Evolutionary conservation across 1,140 invertebrate genomes (phyloP).

Genomic region (Eufriesea mexicana): DNA sequence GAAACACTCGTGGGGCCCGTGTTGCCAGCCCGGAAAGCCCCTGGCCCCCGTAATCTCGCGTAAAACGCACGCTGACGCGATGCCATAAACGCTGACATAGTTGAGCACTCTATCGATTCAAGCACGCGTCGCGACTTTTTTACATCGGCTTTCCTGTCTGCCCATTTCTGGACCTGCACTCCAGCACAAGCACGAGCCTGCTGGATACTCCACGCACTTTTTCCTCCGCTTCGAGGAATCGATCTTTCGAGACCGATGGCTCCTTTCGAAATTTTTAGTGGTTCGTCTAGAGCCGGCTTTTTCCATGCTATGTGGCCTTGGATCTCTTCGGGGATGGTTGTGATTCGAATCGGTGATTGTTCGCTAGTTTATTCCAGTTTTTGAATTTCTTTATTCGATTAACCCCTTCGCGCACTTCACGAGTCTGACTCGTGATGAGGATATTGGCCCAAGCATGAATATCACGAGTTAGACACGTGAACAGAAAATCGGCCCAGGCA

Average conservation of each 20-base stretch:
- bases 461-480: too few species aligned
- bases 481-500: too few species aligned
- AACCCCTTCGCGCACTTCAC: too few species aligned
- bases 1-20: constrained; percentile 67
- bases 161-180: constrained; percentile 23
- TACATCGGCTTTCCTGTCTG: constrained; percentile 15
- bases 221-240: not conserved
- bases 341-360: too few species aligned
- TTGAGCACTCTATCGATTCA: constrained; percentile 36
- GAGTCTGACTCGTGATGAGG: too few species aligned
- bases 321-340: too few species aligned
- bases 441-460: too few species aligned
- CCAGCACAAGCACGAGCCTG: not conserved
- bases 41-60: not conserved
- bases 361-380: too few species aligned
- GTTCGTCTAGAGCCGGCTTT: too few species aligned
- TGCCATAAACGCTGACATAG: constrained; percentile 12
- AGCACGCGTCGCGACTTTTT: constrained; percentile 41
- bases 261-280: not conserved
- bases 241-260: not conserved
- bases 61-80: constrained; percentile 31
- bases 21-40: constrained; percentile 16
- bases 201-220: not conserved
- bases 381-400: too few species aligned
- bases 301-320: too few species aligned